A percentile compares a stretch with the other conserved stretches of the same genome.
Conservation (phyloP, 1,140 invertebrate species). For the Oncopodura yosiiana region DNA sequence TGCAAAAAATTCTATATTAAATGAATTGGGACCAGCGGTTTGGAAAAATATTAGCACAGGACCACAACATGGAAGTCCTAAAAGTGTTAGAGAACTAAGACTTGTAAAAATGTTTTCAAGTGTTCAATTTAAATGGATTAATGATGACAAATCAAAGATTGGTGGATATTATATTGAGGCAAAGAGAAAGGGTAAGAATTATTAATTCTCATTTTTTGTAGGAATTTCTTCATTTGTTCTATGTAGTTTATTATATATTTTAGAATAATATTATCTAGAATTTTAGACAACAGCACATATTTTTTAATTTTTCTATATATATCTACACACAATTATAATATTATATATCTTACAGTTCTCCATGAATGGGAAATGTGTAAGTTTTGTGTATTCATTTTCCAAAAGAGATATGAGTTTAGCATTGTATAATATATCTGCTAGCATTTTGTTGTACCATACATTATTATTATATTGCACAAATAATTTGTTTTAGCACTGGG, state of each 20-base stretch:
- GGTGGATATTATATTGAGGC: slow-evolving; percentile 89
- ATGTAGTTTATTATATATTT: slow-evolving; percentile 10
- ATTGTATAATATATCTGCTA: too few species aligned
- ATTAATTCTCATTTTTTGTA: background rate
- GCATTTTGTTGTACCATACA: background rate
- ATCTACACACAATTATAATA: background rate
- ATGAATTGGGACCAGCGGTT: slow-evolving; percentile 63
- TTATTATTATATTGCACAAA: background rate
- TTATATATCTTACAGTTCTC: slow-evolving; percentile 46
- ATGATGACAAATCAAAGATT: slow-evolving; percentile 69
- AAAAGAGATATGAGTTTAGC: too few species aligned
- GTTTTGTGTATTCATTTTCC: slow-evolving; percentile 39
- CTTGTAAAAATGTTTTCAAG: slow-evolving; percentile 69
- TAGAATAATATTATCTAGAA: slow-evolving; percentile 6
- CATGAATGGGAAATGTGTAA: slow-evolving; percentile 63
- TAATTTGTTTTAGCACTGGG: background rate
- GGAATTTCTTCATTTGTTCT: background rate
- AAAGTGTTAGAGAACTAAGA: slow-evolving; percentile 58
- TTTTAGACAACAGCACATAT: background rate
- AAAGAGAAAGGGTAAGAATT: slow-evolving; percentile 62
- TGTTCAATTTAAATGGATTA: slow-evolving; percentile 72
- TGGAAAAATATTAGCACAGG: slow-evolving; percentile 81
- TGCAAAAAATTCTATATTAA: slow-evolving; percentile 61
- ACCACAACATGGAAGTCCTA: slow-evolving; percentile 83
- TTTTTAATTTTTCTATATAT: slow-evolving; percentile 1